Evolutionary conservation across 2,113 vertebrate species (phyloP).

Genomic region (Acanthisitta chloris): DNA sequence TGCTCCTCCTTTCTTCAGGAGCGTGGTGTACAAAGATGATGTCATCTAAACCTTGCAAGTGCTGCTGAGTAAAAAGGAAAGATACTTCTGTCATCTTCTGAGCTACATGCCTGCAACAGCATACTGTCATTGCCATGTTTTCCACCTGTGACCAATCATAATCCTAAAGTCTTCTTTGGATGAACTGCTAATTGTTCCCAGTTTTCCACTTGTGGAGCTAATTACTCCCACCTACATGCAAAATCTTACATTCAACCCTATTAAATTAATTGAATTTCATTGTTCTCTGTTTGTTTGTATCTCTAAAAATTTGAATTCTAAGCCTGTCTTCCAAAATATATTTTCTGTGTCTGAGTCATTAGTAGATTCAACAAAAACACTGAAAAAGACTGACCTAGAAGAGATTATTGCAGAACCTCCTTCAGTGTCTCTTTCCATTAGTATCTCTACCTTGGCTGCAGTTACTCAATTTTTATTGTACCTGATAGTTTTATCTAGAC

Average conservation of each 20-base stretch:
- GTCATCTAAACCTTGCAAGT: background rate
- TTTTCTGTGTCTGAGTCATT: background rate
- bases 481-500: background rate
- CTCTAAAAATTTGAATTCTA: background rate
- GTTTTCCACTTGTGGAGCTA: background rate
- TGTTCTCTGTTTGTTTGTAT: background rate
- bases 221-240: background rate
- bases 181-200: background rate
- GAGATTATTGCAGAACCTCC: background rate
- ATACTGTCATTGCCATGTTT: background rate
- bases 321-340: background rate
- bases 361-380: background rate
- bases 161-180: background rate
- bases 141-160: background rate
- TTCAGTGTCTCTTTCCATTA: background rate
- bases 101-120: background rate
- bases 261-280: background rate
- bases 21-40: background rate
- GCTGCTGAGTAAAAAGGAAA: background rate
- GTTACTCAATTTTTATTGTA: background rate
- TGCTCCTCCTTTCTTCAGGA: background rate
- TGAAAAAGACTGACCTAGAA: background rate
- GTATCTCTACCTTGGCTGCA: background rate
- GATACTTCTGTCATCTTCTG: background rate
- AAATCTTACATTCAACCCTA: background rate